Evolutionary conservation across 2,113 vertebrate genomes (phyloP), one percentile per base, ranked within the genome.

Genomic region (Barbus barbus): DNA sequence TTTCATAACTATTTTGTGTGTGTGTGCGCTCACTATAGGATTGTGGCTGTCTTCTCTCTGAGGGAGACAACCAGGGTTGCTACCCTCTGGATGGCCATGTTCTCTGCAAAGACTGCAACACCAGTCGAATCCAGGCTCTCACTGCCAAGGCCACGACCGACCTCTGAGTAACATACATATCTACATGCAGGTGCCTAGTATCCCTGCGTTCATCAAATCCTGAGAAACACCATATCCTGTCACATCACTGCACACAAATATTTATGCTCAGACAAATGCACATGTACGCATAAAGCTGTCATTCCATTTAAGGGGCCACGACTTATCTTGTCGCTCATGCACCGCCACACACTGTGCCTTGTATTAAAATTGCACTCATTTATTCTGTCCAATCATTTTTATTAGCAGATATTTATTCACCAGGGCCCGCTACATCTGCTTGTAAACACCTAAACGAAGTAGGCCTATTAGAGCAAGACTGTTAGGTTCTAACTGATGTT

Each of bases 121-220:
- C 95, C 24, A 91, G 91, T 88, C 96, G 97, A 87, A 99, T 99
- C 94, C 95, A 99, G 90, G 95, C 96, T 87, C 94, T 99, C 83
- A 98, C 97, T 7, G 98, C 97, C 91, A 99, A 98, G 94, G 95
- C 97, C 84, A 99, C 96, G 95, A 99, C 98, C 81, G 98, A 99
- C 92, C 97, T 99, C 92, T 99, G 96, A 98, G 84, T 90, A 22
- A 67, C 85, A 65, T 46, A 22, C 77, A 36, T 26, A 61, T 61
- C 26, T 84, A 80, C 69, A 80, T 18, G 79, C 88, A 74, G 77
- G 87, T 88, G 78, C 76, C 88, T 89, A 90, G 86, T 89, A 87
- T 90, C 77, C 60, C 38, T 74, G 60, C 75, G 33, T 33, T 61
- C 12, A 24, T 61, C 67, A 31, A 24, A 26, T 36, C 5, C 71